A percentile compares a stretch with the other conserved stretches of the same genome.
phyloP scores from a whole-genome alignment of 2,888 invertebrate genomes.

The Dioctria linearis region DNA sequence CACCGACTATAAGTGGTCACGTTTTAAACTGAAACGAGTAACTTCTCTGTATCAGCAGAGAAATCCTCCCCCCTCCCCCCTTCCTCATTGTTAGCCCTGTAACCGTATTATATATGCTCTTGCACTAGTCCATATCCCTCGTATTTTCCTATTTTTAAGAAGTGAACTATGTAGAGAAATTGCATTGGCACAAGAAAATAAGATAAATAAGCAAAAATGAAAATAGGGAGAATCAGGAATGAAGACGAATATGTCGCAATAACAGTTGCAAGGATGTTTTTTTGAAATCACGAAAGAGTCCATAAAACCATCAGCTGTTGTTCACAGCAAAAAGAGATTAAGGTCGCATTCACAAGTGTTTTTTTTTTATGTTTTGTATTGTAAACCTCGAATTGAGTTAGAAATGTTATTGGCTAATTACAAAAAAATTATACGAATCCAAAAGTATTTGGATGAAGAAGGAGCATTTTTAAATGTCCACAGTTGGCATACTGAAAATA shows the following conservation, averaged over 20 bases:
- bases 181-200: background rate
- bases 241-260: background rate
- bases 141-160: background rate
- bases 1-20: constrained; percentile 5
- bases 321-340: background rate
- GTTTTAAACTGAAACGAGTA: constrained; percentile 2
- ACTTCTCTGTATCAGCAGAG: background rate
- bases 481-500: too few species aligned
- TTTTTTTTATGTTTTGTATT: too few species aligned
- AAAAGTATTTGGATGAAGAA: too few species aligned
- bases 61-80: background rate
- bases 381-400: too few species aligned
- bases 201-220: constrained; percentile 6
- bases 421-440: too few species aligned
- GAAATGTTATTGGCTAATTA: too few species aligned
- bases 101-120: too few species aligned
- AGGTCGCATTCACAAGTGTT: too few species aligned
- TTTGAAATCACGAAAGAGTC: background rate
- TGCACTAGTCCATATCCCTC: background rate
- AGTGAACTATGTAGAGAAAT: background rate
- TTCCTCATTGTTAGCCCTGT: too few species aligned
- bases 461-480: too few species aligned
- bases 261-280: background rate
- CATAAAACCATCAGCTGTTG: background rate
- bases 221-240: background rate